These are phyloP conservation scores for Cataglyphis rosenhaueri DNA, from an alignment of 2,888 invertebrate genomes.

Conservation along the genomic window DNA sequence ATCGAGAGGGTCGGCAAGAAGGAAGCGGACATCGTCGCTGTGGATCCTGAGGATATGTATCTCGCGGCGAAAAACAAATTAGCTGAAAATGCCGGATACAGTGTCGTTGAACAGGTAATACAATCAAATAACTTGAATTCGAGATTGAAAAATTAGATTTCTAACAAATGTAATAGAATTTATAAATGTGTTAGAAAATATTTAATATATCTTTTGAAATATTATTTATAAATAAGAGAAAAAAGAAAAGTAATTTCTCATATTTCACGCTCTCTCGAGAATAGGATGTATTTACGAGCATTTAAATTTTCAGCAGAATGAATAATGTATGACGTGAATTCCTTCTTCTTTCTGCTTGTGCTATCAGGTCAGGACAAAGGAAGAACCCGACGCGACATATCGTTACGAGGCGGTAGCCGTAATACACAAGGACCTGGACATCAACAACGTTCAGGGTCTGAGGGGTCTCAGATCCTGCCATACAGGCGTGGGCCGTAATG, in stretches of 20 bases:
- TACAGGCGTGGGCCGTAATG: constrained; percentile 94
- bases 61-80: constrained; percentile 88
- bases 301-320: background rate
- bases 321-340: background rate
- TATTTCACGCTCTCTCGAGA: background rate
- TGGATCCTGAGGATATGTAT: constrained; percentile 96
- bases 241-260: background rate
- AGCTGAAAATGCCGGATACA: constrained; percentile 77
- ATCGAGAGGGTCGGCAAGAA: constrained; percentile 91
- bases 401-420: constrained; percentile 94
- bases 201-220: background rate
- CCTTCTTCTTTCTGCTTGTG: background rate
- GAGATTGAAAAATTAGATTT: background rate
- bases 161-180: background rate
- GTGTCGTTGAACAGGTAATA: constrained; percentile 79
- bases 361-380: constrained; percentile 89
- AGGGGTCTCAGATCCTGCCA: constrained; percentile 94
- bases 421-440: constrained; percentile 91
- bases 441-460: constrained; percentile 89
- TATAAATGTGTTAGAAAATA: background rate
- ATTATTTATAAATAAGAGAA: constrained; percentile 25
- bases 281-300: background rate
- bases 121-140: background rate
- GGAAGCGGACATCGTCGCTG: constrained; percentile 93
- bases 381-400: constrained; percentile 89